A percentile compares a stretch with the other conserved stretches of the same genome.
These are phyloP conservation scores for Cyanistes caeruleus DNA, from an alignment of 2,113 vertebrate genomes.

Conservation along the genomic window DNA sequence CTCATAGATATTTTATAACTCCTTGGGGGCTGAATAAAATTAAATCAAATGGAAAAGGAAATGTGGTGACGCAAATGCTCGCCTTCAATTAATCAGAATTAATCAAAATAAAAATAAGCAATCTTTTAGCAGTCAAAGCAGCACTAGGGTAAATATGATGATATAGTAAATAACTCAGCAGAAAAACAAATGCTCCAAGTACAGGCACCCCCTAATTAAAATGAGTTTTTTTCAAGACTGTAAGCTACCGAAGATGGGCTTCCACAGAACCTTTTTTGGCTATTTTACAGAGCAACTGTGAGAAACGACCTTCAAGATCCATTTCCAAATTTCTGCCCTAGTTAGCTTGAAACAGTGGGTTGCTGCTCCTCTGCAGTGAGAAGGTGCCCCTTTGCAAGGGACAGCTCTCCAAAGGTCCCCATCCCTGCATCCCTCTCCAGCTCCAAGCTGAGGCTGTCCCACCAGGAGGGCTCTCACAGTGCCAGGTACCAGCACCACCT, in stretches of 20 bases:
- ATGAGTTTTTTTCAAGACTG: not conserved
- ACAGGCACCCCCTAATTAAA: not conserved
- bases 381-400: not conserved
- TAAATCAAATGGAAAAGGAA: constrained; percentile 37
- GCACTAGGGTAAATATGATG: not conserved
- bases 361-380: not conserved
- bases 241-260: not conserved
- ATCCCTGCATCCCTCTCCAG: not conserved
- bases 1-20: not conserved
- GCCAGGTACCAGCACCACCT: not conserved
- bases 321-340: not conserved
- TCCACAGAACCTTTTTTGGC: not conserved
- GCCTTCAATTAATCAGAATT: not conserved
- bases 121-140: not conserved
- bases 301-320: not conserved
- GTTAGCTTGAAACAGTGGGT: not conserved
- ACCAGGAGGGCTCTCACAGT: not conserved
- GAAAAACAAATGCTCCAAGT: not conserved
- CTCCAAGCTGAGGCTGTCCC: not conserved
- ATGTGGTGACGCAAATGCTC: not conserved
- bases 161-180: not conserved
- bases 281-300: not conserved
- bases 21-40: not conserved
- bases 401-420: not conserved
- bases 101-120: not conserved